Conservation (phyloP, 1,140 invertebrate species). For the Arion vulgaris region DNA sequence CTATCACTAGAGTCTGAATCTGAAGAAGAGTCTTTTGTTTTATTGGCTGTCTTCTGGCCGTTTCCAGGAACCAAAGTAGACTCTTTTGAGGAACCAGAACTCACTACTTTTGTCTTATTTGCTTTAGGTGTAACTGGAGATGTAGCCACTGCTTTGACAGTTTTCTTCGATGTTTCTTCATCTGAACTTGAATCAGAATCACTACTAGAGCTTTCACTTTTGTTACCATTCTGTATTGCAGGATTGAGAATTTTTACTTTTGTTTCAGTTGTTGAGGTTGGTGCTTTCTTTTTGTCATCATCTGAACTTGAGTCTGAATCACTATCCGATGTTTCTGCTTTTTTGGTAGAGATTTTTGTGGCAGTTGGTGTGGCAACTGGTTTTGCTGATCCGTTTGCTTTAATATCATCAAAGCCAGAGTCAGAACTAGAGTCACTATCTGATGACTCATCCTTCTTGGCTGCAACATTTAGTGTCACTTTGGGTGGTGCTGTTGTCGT, state of each 20-base stretch:
- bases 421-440: slow-evolving; percentile 42
- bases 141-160: neutral
- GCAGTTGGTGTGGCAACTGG: slow-evolving; percentile 12
- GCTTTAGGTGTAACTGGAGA: neutral
- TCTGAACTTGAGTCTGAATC: slow-evolving; percentile 39
- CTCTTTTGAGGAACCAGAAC: slow-evolving; percentile 32
- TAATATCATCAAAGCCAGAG: slow-evolving; percentile 27
- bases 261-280: neutral
- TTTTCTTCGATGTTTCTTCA: slow-evolving; percentile 40
- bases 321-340: slow-evolving; percentile 35
- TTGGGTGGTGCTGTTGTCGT: neutral
- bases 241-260: neutral
- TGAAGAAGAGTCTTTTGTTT: slow-evolving; percentile 20
- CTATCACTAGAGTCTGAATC: slow-evolving; percentile 40
- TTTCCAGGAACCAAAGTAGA: neutral
- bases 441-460: slow-evolving; percentile 30
- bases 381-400: slow-evolving; percentile 20
- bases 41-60: neutral
- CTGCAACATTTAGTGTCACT: neutral
- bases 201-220: slow-evolving; percentile 42
- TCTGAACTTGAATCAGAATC: slow-evolving; percentile 45
- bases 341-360: neutral
- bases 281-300: slow-evolving; percentile 20
- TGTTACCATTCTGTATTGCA: neutral
- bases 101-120: slow-evolving; percentile 6